phyloP scores from a whole-genome alignment of 1,140 invertebrate species.

The Aphidius ervi region DNA sequence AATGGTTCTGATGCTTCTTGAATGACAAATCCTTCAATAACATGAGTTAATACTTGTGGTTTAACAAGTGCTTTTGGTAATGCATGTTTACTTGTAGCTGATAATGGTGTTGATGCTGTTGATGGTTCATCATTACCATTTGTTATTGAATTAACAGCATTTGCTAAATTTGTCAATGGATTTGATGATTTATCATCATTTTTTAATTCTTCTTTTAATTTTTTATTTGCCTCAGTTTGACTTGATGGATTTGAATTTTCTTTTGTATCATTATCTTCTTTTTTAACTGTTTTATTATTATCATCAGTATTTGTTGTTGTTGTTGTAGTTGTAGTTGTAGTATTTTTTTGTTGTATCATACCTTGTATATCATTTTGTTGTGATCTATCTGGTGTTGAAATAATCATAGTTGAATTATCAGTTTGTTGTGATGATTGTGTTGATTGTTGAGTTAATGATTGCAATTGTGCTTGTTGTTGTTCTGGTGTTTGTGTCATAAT shows the following conservation, averaged over 20 bases:
- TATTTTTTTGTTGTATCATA: conserved; percentile 26
- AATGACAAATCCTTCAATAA: conserved; percentile 95
- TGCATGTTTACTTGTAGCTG: conserved; percentile 59
- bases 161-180: conserved; percentile 46
- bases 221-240: conserved; percentile 33
- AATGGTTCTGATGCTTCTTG: conserved; percentile 90
- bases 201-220: conserved; percentile 36
- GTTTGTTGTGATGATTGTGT: conserved; percentile 29
- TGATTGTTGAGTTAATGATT: conserved; percentile 18
- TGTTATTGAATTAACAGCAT: conserved; percentile 48
- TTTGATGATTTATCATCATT: conserved; percentile 45
- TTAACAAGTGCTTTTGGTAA: conserved; percentile 92
- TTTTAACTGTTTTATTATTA: conserved; percentile 33
- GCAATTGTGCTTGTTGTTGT: conserved; percentile 20
- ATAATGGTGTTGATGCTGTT: conserved; percentile 33
- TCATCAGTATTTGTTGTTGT: conserved; percentile 29
- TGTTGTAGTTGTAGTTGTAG: conserved; percentile 23
- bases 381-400: conserved; percentile 31
- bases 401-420: conserved; percentile 27
- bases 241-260: conserved; percentile 9
- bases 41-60: conserved; percentile 92
- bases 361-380: conserved; percentile 36
- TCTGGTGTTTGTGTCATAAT: conserved; percentile 34
- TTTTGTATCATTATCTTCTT: conserved; percentile 30
- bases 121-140: conserved; percentile 43